Evolutionary conservation across 2,797 vertebrate species (phyloP).

Genomic region (Trachops cirrhosus): DNA sequence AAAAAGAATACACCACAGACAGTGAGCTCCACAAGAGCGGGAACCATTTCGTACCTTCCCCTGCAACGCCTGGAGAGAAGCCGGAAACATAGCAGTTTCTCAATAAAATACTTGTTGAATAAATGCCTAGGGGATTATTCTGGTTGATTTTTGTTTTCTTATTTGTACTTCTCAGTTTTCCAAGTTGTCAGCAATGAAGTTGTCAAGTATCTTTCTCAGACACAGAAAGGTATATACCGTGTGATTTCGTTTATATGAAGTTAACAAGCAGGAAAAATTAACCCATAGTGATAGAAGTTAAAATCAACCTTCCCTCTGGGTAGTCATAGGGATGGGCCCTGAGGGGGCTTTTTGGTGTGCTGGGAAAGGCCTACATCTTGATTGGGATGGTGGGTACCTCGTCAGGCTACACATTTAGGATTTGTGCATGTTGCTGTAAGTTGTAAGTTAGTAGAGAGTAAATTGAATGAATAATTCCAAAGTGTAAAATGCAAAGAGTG

Average conservation of each 20-base stretch:
- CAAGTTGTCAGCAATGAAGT: background rate
- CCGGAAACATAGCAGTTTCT: background rate
- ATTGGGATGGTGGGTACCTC: background rate
- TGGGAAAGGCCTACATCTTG: background rate
- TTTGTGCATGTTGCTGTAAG: background rate
- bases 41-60: background rate
- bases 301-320: background rate
- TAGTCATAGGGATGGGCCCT: background rate
- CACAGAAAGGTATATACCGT: background rate
- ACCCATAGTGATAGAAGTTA: background rate
- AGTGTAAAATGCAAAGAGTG: background rate
- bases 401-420: background rate
- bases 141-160: background rate
- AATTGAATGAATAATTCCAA: background rate
- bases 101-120: background rate
- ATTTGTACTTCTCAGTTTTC: background rate
- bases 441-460: constrained; percentile 6
- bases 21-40: background rate
- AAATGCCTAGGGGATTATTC: background rate
- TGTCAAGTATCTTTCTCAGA: background rate
- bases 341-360: background rate
- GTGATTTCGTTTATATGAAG: background rate
- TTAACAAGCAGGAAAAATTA: background rate
- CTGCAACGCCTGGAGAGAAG: background rate
- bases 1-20: background rate